These are phyloP conservation scores for Drosophila sturtevanti DNA, from an alignment of 1,140 invertebrate genomes.

Conservation along the genomic window DNA sequence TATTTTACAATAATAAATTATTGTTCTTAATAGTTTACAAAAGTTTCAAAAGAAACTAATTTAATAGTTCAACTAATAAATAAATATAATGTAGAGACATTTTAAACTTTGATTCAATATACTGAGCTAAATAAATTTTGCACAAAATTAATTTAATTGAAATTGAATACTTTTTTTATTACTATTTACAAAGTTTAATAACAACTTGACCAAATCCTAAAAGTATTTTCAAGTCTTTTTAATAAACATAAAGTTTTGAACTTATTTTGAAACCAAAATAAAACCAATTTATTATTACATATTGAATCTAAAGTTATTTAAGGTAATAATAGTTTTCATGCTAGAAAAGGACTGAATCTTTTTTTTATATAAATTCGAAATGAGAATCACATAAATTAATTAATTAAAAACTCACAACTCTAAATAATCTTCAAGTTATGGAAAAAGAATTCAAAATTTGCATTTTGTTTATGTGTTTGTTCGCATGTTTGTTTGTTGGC, in stretches of 20 bases:
- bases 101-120: background rate
- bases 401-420: slow-evolving; percentile 1
- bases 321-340: background rate
- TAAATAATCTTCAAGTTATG: background rate
- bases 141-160: background rate
- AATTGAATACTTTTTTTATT: background rate
- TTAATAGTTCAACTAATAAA: background rate
- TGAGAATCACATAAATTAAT: background rate
- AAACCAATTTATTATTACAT: background rate
- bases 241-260: background rate
- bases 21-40: too few species aligned
- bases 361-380: background rate
- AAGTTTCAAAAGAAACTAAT: too few species aligned
- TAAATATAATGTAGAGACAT: background rate
- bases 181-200: background rate
- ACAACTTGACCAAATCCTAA: background rate
- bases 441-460: background rate
- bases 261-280: background rate
- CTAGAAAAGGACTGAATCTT: too few species aligned
- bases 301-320: background rate
- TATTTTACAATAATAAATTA: too few species aligned
- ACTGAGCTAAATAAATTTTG: too few species aligned
- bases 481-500: slow-evolving; percentile 37
- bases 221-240: background rate
- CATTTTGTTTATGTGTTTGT: slow-evolving; percentile 18